These are phyloP conservation scores for Coptodon rendalli DNA, from an alignment of 2,113 vertebrate genomes.

Conservation along the genomic window DNA sequence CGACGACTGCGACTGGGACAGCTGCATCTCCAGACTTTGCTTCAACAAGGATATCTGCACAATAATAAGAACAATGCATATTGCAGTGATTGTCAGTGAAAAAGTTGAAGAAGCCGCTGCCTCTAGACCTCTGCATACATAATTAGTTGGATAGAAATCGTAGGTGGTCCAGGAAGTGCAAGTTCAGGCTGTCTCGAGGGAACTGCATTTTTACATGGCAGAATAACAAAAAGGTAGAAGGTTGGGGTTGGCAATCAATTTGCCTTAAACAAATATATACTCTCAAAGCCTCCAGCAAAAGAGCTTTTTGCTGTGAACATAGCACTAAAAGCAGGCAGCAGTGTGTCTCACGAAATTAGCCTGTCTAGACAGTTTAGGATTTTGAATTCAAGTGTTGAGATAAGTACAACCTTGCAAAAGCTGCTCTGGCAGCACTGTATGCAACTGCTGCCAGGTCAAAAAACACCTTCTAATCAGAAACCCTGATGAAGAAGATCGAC, in stretches of 20 bases:
- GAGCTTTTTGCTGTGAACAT: neutral
- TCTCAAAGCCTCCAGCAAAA: neutral
- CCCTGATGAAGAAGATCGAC: neutral
- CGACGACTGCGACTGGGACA: conserved; percentile 94
- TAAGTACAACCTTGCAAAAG: neutral
- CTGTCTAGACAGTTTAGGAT: conserved; percentile 2
- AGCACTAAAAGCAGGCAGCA: neutral
- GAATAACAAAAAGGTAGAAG: neutral
- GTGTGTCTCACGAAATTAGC: neutral
- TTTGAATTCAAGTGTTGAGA: neutral
- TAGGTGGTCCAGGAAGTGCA: neutral
- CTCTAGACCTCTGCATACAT: neutral
- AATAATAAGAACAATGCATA: neutral
- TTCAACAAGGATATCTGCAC: conserved; percentile 92
- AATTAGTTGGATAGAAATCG: neutral
- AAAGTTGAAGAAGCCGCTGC: neutral
- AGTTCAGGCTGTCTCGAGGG: neutral
- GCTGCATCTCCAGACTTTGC: conserved; percentile 97
- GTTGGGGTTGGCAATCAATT: neutral
- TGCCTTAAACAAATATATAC: conserved; percentile 4
- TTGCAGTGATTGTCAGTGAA: neutral
- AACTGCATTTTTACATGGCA: neutral
- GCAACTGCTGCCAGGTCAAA: neutral
- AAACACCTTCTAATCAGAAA: neutral
- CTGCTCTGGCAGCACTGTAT: neutral